Evolutionary conservation across 2,888 invertebrate species (phyloP).

Genomic region (Psylliodes chrysocephalus): DNA sequence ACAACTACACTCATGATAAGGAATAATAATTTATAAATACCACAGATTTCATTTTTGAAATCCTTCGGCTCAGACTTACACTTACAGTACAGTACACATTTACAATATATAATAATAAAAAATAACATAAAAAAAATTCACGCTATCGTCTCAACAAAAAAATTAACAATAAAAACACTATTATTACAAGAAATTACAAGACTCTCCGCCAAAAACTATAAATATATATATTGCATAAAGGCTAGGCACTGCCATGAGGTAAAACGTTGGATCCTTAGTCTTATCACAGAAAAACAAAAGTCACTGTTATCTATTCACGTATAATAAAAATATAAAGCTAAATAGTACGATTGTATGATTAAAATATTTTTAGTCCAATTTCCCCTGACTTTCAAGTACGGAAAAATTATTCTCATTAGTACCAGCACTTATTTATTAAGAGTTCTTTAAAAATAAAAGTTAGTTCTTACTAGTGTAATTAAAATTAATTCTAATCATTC

Average conservation of each 20-base stretch:
- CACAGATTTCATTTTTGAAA: constrained; percentile 48
- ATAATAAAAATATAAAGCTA: constrained; percentile 42
- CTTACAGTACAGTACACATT: constrained; percentile 57
- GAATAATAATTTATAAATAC: constrained; percentile 60
- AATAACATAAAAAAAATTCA: constrained; percentile 53
- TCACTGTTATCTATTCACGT: constrained; percentile 31
- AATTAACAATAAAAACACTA: constrained; percentile 28
- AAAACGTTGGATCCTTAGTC: constrained; percentile 60
- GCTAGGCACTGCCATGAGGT: constrained; percentile 66
- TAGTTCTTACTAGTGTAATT: no score
- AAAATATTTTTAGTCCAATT: constrained; percentile 19
- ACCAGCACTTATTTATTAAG: no score
- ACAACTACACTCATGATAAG: constrained; percentile 58
- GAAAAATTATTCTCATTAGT: not conserved
- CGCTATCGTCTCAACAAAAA: constrained; percentile 44
- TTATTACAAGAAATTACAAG: constrained; percentile 29
- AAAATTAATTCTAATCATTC: no score
- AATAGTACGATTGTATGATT: constrained; percentile 40
- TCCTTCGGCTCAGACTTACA: constrained; percentile 60
- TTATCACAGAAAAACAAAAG: constrained; percentile 64
- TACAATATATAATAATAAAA: constrained; percentile 55
- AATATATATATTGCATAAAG: constrained; percentile 58
- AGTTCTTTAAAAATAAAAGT: no score
- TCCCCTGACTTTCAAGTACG: constrained; percentile 3
- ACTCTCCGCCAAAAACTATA: constrained; percentile 25